Conservation (phyloP, 2,888 invertebrate genomes). For the Anodontia alba region DNA sequence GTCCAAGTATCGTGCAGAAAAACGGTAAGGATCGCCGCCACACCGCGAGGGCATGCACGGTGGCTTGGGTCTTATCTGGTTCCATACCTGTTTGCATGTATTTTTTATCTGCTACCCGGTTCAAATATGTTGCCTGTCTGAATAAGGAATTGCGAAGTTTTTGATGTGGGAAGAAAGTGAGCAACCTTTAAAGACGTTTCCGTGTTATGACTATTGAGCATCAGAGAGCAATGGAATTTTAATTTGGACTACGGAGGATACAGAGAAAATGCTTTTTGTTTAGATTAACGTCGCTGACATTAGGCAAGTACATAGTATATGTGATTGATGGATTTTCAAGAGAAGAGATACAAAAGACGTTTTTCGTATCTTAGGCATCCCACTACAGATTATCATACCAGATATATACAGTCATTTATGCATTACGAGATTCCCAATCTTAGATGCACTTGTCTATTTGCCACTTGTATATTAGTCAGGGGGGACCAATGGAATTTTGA, state of each 20-base stretch:
- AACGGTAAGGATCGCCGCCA: too few species aligned
- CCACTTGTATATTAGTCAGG: too few species aligned
- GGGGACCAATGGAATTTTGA: background rate
- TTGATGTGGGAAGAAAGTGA: background rate
- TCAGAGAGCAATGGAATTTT: background rate
- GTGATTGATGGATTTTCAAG: background rate
- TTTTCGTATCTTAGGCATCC: background rate
- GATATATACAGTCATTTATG: background rate
- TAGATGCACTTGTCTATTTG: background rate
- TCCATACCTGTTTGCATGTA: too few species aligned
- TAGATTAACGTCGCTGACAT: background rate
- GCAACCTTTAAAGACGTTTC: background rate
- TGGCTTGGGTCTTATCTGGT: too few species aligned
- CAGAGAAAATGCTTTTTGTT: background rate
- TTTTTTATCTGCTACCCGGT: too few species aligned
- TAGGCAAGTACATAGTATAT: background rate
- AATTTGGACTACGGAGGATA: background rate
- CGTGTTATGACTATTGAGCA: background rate
- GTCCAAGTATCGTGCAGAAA: too few species aligned
- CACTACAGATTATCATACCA: background rate
- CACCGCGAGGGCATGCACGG: too few species aligned
- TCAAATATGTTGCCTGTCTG: conserved; percentile 58
- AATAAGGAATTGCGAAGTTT: background rate
- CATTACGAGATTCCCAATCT: background rate
- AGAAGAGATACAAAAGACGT: background rate